Base-by-base conservation (phyloP, 2,797 vertebrate species). In the Otolemur crassicaudatus region DNA sequence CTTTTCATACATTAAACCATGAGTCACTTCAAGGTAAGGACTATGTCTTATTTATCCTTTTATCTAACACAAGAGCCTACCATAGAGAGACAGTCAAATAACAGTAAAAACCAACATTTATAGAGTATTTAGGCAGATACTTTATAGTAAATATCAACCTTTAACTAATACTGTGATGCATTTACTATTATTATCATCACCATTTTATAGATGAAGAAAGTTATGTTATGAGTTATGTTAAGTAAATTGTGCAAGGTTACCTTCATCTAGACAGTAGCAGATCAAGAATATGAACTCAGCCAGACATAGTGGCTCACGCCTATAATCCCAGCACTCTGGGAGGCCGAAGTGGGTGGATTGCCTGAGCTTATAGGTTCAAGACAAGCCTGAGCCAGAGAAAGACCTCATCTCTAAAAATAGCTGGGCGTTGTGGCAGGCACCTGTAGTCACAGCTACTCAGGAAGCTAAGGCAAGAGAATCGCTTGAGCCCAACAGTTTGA, bases 171-270 rank as follows among this genome's bases (percentile, higher is more conserved):
- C 40, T 87, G 16, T 31, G 22, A 94, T 69, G 43, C 63, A 80
- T 53, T 84, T 49, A 77, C 8, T 93, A 23, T 58, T 80, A 69
- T 65, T 83, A 82, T 73, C 46, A 79, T 90, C 70, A 93, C 37
- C 56, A 61, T 65, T 87, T 86, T 93, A 82, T 3, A 94, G 37
- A 49, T 79, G 20, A 88, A 87, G 80, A 84, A 92, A 95, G 16
- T 37, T 37, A 37, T 37, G 34, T 37, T 37, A 37, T n/a, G n/a
- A 91, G 19, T 72, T 43, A 65, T 80, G 11, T 69, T 70, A 82
- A 69, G 4, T 77, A 73, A 92, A 16, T 63, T 90, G 40, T 67
- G 60, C 43, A 84, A 72, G 29, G 25, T 86, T 91, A 88, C 2
- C 22, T 31, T 93, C 43, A 89, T 23, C 27, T 86, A 61, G 25